Percentiles rank a stretch among this genome's conserved stretches.
Conservation (phyloP, 2,797 vertebrate genomes). For the Alectoris magna region DNA sequence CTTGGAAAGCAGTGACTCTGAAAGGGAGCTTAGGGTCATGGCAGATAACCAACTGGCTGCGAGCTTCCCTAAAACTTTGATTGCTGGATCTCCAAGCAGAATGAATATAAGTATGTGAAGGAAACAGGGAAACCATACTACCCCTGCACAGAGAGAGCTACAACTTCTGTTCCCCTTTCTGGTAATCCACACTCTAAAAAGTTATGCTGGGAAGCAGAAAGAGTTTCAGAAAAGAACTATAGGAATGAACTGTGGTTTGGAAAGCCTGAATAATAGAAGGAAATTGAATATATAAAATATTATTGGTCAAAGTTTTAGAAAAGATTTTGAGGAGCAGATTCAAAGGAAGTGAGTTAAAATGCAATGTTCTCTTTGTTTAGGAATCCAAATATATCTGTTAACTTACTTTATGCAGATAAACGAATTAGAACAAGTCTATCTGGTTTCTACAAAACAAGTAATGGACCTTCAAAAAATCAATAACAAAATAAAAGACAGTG, state of each 20-base stretch:
- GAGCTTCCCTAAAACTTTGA: neutral
- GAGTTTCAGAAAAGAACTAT: neutral
- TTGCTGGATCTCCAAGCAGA: neutral
- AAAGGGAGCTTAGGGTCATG: neutral
- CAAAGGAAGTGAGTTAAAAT: neutral
- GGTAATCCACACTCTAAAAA: neutral
- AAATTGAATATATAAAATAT: neutral
- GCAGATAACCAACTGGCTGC: neutral
- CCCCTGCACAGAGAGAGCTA: accelerated
- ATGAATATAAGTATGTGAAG: neutral
- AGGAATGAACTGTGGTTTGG: neutral
- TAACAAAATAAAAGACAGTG: neutral
- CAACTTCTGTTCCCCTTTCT: neutral
- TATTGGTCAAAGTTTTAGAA: neutral
- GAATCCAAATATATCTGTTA: neutral
- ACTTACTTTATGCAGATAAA: neutral
- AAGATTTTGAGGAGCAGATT: neutral
- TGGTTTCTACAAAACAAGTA: neutral
- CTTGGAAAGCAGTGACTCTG: neutral
- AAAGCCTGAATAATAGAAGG: neutral
- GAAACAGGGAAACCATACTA: neutral
- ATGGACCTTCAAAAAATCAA: neutral
- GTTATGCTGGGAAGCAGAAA: neutral
- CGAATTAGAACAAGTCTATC: neutral
- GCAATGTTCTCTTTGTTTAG: neutral